Evolutionary conservation across 1,140 invertebrate genomes (phyloP).

Genomic region (Cydia splendana): DNA sequence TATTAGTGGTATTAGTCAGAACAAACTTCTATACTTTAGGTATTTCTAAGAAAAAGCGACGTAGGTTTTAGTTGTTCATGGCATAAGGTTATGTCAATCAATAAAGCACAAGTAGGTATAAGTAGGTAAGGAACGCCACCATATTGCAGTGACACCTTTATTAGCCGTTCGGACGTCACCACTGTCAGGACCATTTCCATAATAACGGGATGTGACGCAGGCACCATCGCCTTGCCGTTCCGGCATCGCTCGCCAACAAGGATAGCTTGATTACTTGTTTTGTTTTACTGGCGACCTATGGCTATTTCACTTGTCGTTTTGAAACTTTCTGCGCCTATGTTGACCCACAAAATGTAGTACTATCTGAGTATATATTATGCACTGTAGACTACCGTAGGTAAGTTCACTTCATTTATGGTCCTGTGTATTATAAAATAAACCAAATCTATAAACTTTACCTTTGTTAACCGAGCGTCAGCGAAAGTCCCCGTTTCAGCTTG

Average conservation of each 20-base stretch:
- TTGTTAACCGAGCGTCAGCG: background rate
- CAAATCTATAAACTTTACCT: background rate
- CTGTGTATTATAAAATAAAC: background rate
- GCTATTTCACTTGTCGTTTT: background rate
- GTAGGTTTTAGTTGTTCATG: background rate
- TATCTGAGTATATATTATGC: no score
- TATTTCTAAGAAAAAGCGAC: no score
- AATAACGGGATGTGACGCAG: conserved; percentile 28
- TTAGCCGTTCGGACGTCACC: conserved; percentile 19
- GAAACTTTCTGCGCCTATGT: no score
- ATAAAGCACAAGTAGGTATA: background rate
- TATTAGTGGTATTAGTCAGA: no score
- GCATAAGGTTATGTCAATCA: background rate
- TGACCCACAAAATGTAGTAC: no score
- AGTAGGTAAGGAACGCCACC: background rate
- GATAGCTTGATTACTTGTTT: background rate
- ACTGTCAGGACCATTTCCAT: conserved; percentile 16
- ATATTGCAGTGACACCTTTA: conserved; percentile 10
- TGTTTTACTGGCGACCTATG: background rate
- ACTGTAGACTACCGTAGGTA: no score
- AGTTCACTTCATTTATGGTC: no score
- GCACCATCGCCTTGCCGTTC: background rate
- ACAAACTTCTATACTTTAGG: no score
- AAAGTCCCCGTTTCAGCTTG: no score
- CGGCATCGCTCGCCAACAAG: background rate